Percentiles rank a stretch among this genome's conserved stretches.
Evolutionary conservation across 2,797 vertebrate species (phyloP).

Genomic region (Neostethus bicornis): DNA sequence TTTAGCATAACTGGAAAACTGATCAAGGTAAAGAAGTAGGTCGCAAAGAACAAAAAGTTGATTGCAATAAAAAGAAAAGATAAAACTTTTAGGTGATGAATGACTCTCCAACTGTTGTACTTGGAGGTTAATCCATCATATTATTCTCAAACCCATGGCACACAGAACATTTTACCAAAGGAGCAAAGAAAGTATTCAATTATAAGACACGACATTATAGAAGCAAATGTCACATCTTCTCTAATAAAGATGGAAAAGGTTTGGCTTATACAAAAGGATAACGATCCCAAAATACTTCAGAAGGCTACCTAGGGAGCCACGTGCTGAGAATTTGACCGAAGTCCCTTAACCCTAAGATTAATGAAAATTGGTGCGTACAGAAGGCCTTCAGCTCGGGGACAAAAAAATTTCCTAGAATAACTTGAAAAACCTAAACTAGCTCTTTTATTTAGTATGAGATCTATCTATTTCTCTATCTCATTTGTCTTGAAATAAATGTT

Average conservation of each 20-base stretch:
- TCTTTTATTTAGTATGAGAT: too few species aligned
- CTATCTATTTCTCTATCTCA: constrained; percentile 16
- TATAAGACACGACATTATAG: not conserved
- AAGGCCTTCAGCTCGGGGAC: too few species aligned
- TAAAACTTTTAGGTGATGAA: not conserved
- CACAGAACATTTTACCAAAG: not conserved
- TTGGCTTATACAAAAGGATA: too few species aligned
- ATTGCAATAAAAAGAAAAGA: not conserved
- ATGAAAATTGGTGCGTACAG: too few species aligned
- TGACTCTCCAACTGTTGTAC: not conserved
- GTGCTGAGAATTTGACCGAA: too few species aligned
- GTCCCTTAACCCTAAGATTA: too few species aligned
- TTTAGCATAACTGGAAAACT: too few species aligned
- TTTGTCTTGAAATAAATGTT: not conserved
- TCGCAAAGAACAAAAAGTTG: not conserved
- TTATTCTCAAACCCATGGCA: not conserved
- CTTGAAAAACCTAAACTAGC: too few species aligned
- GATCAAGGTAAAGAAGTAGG: not conserved
- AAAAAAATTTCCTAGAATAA: too few species aligned
- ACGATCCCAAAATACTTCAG: too few species aligned
- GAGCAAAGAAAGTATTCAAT: not conserved
- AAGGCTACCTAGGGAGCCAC: too few species aligned
- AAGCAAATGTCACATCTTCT: not conserved
- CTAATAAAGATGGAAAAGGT: not conserved
- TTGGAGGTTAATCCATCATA: not conserved